Conservation (phyloP, 2,888 invertebrate species). For the Xylophagus ater region DNA sequence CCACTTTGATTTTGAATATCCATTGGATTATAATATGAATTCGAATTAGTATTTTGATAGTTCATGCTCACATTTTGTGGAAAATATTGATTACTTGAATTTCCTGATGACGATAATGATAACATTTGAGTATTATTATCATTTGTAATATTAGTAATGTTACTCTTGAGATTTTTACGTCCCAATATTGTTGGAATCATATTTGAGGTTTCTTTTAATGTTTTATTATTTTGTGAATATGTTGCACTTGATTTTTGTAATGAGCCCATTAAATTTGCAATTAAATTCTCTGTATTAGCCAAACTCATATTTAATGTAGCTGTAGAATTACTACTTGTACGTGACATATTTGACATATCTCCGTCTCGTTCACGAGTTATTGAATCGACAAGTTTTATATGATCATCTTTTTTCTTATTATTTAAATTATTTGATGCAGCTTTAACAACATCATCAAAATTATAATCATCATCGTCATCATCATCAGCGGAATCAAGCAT, state of each 20-base stretch:
- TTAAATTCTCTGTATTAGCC: conserved; percentile 48
- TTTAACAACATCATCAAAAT: conserved; percentile 72
- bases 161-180: neutral
- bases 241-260: conserved; percentile 33
- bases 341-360: conserved; percentile 28
- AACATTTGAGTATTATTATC: neutral
- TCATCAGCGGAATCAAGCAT: conserved; percentile 51
- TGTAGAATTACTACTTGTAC: conserved; percentile 27
- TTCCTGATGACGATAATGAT: too few relatives aligned
- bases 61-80: too few relatives aligned
- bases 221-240: conserved; percentile 10
- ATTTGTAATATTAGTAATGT: neutral
- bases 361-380: conserved; percentile 26
- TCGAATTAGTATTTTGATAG: too few relatives aligned
- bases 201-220: neutral
- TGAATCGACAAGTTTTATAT: conserved; percentile 3
- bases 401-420: conserved; percentile 48
- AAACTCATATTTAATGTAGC: conserved; percentile 32
- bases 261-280: conserved; percentile 53
- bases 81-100: too few relatives aligned
- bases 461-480: conserved; percentile 67
- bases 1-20: neutral
- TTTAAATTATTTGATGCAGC: conserved; percentile 63
- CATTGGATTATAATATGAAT: neutral
- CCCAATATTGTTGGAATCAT: conserved; percentile 8